Evolutionary conservation across 2,888 invertebrate genomes (phyloP).

Genomic region (Polymixis flavicincta): DNA sequence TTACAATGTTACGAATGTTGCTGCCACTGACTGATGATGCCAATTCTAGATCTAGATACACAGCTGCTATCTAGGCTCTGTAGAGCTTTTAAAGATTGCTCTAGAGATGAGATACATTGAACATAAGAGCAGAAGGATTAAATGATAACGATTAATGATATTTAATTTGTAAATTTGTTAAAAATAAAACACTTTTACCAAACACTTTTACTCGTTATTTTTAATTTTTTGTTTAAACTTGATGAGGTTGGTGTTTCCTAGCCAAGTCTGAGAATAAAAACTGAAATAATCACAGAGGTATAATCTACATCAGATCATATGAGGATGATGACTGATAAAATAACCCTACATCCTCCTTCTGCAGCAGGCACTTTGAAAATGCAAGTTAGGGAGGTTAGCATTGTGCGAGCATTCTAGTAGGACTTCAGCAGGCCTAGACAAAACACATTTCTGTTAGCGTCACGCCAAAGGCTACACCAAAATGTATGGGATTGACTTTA

Average conservation of each 20-base stretch:
- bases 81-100: background rate
- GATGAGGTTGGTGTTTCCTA: background rate
- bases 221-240: background rate
- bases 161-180: background rate
- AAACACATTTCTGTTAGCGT: too few relatives aligned
- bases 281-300: background rate
- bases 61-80: background rate
- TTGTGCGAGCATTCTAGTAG: background rate
- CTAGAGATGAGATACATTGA: background rate
- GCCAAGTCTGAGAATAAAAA: background rate
- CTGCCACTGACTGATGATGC: background rate
- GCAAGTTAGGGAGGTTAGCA: background rate
- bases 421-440: too few relatives aligned
- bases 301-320: background rate
- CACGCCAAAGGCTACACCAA: too few relatives aligned
- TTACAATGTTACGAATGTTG: background rate
- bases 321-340: background rate
- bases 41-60: background rate
- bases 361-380: background rate
- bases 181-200: background rate
- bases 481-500: too few relatives aligned
- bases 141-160: background rate
- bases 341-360: background rate
- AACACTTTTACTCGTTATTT: background rate
- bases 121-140: background rate